These are phyloP conservation scores for Creontiades dilutus DNA, from an alignment of 2,888 invertebrate species.

Conservation along the genomic window DNA sequence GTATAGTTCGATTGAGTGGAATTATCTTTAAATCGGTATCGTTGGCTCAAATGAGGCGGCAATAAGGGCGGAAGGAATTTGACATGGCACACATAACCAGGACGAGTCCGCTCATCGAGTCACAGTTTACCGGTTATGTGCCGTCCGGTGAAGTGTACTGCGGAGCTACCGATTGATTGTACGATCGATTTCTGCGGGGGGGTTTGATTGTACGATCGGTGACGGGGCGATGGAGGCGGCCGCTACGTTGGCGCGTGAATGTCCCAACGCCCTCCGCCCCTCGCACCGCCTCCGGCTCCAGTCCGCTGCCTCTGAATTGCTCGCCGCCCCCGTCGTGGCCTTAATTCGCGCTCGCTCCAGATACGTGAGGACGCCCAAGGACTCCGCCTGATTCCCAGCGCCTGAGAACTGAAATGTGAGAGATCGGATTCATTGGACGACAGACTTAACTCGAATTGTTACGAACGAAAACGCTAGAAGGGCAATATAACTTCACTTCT, in stretches of 20 bases:
- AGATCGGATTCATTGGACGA: background rate
- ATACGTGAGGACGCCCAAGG: constrained; percentile 62
- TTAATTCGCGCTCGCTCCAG: constrained; percentile 52
- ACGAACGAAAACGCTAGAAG: background rate
- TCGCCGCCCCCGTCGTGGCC: constrained; percentile 59
- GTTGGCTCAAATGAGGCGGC: no score
- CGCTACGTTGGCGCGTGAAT: background rate
- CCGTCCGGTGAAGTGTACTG: no score
- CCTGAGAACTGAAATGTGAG: background rate
- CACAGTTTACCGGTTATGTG: no score
- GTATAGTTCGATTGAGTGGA: no score
- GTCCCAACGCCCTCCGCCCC: background rate
- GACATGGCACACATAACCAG: no score
- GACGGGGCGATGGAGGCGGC: background rate
- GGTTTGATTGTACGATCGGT: background rate
- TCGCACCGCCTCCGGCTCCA: constrained; percentile 13
- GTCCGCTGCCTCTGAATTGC: constrained; percentile 48
- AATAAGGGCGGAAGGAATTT: no score
- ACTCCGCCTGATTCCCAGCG: constrained; percentile 3
- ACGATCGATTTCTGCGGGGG: no score
- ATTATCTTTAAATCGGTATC: no score
- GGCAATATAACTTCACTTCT: no score
- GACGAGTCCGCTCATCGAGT: no score
- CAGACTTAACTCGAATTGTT: background rate
- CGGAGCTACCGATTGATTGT: no score